Base-by-base conservation (phyloP, 23 tunicate genomes). In the Styela plicata region DNA sequence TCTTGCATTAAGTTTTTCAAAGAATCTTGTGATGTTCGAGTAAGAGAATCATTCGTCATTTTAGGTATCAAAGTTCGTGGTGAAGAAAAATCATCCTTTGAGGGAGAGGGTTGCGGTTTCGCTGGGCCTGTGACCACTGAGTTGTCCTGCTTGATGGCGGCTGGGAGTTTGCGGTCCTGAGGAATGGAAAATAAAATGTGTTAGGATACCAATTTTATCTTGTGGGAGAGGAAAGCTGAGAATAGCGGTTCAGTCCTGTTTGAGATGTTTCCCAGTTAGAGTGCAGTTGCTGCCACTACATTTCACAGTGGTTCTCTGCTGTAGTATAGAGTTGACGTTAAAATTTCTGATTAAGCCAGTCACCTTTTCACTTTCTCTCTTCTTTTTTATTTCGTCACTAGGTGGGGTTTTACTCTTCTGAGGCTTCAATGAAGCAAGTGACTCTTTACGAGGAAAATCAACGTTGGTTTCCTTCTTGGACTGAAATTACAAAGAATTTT, bases 1-100 rank as follows among this genome's bases (percentile, higher is more conserved):
- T 82, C 63, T 70, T 69, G 69, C 33, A 37, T 18, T 26, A 37
- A 35, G 24, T 36, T 34, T 34, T 29, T 31, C 13, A 75, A 62
- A 65, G 36, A 25, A 66, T 33, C 77, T 30, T 33, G 77, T 52
- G 74, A n/a, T 23, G 26, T 0, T 7, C 66, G 64, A 1, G n/a
- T 53, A 0, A 44, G 30, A 10, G 81, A 76, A 0, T 76, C 81
- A 29, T 76, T 76, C 0, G 81, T 76, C 63, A 76, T 44, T 44
- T 76, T 76, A 21, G 81, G 81, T 7, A 76, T 76, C 63, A 76
- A 57, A 27, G 81, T 76, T 76, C 81, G 81, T 27, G 81, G 81
- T 26, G 81, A 33, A 0, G 81, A 44, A 44, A 76, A 76, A 76
- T 76, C 81, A 0, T 76, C 81, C 37, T 76, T 76, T 31, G 79